Evolutionary conservation across 2,888 invertebrate genomes (phyloP).

Genomic region (Tanypteryx hageni): DNA sequence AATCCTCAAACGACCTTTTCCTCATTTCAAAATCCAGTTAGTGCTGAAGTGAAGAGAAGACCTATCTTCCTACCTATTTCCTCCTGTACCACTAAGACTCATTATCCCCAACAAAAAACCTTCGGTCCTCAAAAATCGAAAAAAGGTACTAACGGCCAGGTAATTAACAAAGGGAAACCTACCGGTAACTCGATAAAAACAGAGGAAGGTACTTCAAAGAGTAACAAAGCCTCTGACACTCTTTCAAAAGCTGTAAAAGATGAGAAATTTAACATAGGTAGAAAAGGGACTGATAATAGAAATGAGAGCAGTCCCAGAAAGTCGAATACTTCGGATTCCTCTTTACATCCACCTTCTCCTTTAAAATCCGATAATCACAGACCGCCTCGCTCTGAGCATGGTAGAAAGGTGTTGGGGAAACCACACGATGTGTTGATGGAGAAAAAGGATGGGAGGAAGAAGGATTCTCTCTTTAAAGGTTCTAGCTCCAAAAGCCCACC

Average conservation of each 20-base stretch:
- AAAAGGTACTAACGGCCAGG: conserved; percentile 60
- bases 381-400: conserved; percentile 54
- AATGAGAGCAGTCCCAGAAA: conserved; percentile 50
- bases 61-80: conserved; percentile 62
- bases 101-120: conserved; percentile 49
- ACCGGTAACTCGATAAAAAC: not conserved
- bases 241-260: conserved; percentile 43
- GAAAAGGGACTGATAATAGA: conserved; percentile 39
- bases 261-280: conserved; percentile 40
- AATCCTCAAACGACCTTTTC: conserved; percentile 52
- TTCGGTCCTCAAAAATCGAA: conserved; percentile 34
- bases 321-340: conserved; percentile 37
- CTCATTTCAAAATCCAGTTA: conserved; percentile 48
- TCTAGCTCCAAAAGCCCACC: conserved; percentile 61
- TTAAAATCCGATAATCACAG: conserved; percentile 52
- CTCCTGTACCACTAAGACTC: conserved; percentile 42
- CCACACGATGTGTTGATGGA: conserved; percentile 52
- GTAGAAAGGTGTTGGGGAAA: conserved; percentile 59
- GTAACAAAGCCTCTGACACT: conserved; percentile 12
- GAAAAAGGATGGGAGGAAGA: conserved; percentile 60
- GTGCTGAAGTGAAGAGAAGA: conserved; percentile 52
- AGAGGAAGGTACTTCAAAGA: conserved; percentile 36
- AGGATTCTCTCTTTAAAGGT: conserved; percentile 59
- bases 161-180: conserved; percentile 47
- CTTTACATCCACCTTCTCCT: conserved; percentile 39